Conservation (phyloP, 2,797 vertebrate species). For the Phrynocephalus forsythii region DNA sequence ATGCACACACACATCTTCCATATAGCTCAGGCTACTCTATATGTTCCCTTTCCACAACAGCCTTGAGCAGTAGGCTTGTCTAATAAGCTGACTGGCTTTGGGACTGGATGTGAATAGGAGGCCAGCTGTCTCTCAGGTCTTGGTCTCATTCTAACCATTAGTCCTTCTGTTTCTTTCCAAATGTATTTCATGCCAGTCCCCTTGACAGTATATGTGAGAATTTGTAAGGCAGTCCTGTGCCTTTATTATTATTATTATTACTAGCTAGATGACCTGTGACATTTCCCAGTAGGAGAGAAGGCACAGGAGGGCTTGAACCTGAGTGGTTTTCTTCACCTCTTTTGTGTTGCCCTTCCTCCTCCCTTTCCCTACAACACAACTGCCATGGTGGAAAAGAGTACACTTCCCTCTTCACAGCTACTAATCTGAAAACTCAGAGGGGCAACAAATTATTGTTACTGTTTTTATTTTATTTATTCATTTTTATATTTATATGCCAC, state of each 20-base stretch:
- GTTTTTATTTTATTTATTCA: too few relatives aligned
- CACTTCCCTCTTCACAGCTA: too few relatives aligned
- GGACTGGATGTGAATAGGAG: background rate
- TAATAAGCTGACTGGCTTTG: background rate
- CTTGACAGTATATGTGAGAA: background rate
- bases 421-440: too few relatives aligned
- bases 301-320: too few relatives aligned
- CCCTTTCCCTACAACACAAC: too few relatives aligned
- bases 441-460: too few relatives aligned
- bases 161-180: too few relatives aligned
- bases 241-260: background rate
- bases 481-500: too few relatives aligned
- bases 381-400: too few relatives aligned
- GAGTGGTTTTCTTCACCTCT: too few relatives aligned
- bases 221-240: background rate
- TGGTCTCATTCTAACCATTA: background rate
- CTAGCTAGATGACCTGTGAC: background rate
- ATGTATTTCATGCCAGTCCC: background rate
- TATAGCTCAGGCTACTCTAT: background rate
- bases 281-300: background rate
- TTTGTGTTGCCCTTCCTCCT: too few relatives aligned
- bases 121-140: background rate
- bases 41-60: background rate
- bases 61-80: background rate
- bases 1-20: background rate